Evolutionary conservation across 2,888 invertebrate genomes (phyloP), one percentile per base, ranked within the genome.

Genomic region (Mycalesis mineus): DNA sequence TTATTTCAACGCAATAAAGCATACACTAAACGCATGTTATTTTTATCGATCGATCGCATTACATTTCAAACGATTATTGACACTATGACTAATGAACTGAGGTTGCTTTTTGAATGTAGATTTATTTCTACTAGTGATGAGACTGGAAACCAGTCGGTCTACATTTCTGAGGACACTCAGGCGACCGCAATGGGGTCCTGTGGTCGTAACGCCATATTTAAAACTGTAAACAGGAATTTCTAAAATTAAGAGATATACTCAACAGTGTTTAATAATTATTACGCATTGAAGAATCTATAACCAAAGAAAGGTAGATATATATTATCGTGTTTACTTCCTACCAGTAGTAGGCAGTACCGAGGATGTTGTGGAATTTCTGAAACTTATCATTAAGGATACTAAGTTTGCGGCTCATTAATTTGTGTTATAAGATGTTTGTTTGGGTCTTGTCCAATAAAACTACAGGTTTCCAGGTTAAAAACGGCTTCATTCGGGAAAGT

Each of bases 81-180:
- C 15, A 40, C 6, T 51, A n/a, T 40, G 11, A 0, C 31, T 7
- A 4, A 6, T 14, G 0, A 1, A 1, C 11, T 51, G n/a, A n/a
- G 40, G 15, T 41, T 7, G 8, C 11, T 14, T 14, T 15, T 51
- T 39, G 55, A 8, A 17, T 47, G 36, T 53, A 51, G 47, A 17
- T 13, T 47, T 42, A 28, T 55, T 58, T 55, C 42, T 48, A 6
- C 39, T 60, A 50, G 42, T 44, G 57, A 47, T 59, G 41, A 39
- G 55, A 44, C 31, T 39, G 13, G 28, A 55, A 69, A 73, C 75
- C 68, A 68, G 75, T 74, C 65, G 13, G 63, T 72, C 75, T 57
- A 60, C 75, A 77, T 78, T 68, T 65, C 71, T 74, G 64, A 53
- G 64, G 68, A 69, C 68, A 68, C 57, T 57, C 56, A 52, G 55